phyloP scores from a whole-genome alignment of 2,888 invertebrate species.

The Drosophila histrio region DNA sequence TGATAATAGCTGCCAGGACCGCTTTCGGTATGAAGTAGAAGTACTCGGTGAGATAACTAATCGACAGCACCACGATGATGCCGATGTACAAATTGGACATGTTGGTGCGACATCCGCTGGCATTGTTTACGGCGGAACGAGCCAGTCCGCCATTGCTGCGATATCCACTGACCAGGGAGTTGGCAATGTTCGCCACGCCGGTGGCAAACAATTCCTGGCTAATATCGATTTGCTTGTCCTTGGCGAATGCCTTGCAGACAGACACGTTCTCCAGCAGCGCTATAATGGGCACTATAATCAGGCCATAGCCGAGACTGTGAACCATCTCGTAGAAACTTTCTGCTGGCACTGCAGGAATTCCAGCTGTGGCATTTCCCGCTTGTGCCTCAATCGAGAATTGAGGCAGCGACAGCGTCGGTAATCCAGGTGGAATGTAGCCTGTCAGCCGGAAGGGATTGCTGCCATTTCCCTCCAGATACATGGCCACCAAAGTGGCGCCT shows the following conservation, averaged over 20 bases:
- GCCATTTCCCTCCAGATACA: constrained; percentile 87
- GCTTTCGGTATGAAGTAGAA: constrained; percentile 94
- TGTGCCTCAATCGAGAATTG: constrained; percentile 87
- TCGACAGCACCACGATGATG: constrained; percentile 91
- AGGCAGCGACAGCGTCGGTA: constrained; percentile 88
- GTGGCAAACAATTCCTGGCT: constrained; percentile 96
- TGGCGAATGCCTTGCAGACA: constrained; percentile 85
- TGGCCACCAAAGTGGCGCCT: constrained; percentile 87
- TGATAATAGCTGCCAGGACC: constrained; percentile 93
- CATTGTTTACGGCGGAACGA: constrained; percentile 93
- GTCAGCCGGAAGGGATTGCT: constrained; percentile 86
- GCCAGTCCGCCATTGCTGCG: constrained; percentile 93
- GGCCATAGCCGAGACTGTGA: constrained; percentile 91
- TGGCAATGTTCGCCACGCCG: constrained; percentile 90
- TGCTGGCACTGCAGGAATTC: constrained; percentile 59
- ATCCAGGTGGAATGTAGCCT: constrained; percentile 90
- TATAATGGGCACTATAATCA: constrained; percentile 93
- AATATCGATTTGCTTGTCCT: constrained; percentile 92
- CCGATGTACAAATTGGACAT: constrained; percentile 93
- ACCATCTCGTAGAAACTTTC: constrained; percentile 89
- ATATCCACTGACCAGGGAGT: constrained; percentile 93
- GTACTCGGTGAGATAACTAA: constrained; percentile 93
- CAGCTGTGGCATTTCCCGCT: constrained; percentile 68
- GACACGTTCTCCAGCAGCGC: constrained; percentile 95
- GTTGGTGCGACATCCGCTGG: constrained; percentile 94